phyloP scores from a whole-genome alignment of 1,140 invertebrate species.

The Leptinotarsa undecemlineata region DNA sequence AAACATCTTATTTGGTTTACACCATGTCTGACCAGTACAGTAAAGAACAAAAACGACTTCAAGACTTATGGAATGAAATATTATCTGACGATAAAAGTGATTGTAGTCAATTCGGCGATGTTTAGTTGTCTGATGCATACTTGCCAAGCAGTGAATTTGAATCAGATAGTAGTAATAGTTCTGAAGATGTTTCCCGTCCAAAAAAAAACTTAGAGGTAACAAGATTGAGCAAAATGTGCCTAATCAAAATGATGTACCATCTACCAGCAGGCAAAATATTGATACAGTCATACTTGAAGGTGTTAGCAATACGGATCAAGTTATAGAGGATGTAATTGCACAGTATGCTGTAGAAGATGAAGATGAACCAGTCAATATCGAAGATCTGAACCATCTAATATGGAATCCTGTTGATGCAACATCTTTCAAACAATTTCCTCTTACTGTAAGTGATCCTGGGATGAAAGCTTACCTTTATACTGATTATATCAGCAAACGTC shows the following conservation, averaged over 20 bases:
- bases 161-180: slow-evolving; percentile 1
- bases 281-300: not conserved
- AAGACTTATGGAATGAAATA: not conserved
- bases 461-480: not conserved
- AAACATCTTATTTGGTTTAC: not conserved
- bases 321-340: not conserved
- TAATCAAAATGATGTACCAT: not conserved
- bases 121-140: not conserved
- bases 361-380: not conserved
- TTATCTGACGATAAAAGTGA: not conserved
- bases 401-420: not conserved
- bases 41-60: not conserved
- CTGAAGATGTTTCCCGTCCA: not conserved
- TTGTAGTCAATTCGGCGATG: not conserved
- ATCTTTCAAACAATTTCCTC: slow-evolving; percentile 4
- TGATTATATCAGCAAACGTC: not conserved
- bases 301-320: not conserved
- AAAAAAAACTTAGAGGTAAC: slow-evolving; percentile 1
- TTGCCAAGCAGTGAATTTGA: not conserved
- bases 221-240: not conserved
- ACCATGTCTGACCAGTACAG: not conserved
- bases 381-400: not conserved
- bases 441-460: slow-evolving; percentile 5
- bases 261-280: not conserved
- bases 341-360: not conserved